Evolutionary conservation across 1,140 invertebrate species (phyloP), one percentile per base, ranked within the genome.

Genomic region (Hetaerina americana): DNA sequence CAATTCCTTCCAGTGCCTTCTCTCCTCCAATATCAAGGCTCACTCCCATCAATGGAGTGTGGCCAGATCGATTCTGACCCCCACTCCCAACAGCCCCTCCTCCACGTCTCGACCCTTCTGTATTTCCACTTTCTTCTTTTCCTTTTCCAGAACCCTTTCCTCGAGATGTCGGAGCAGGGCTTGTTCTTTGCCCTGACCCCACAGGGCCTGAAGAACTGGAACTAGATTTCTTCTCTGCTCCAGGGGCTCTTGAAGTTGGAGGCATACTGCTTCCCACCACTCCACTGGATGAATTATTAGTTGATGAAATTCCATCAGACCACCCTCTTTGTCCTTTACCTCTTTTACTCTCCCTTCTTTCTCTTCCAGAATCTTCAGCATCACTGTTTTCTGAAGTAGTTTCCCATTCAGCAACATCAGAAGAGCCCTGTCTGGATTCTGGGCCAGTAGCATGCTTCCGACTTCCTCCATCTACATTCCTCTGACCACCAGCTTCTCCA

Each of bases 351-450:
- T 77, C 75, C 10, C 40, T 57, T 57, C 40, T 57, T n/a, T 57
- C 74, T 1, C 83, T 80, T 73, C 82, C 81, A 8, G 77, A 75
- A 26, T 82, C 81, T 25, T 84, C 82, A 2, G 78, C 74, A 25
- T 89, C 87, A 76, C 87, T 88, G 77, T 87, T 87, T 77, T 90
- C 87, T 2, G 87, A 89, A 1, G 87, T 87, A 0, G 87, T 88
- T 75, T 89, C 87, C 87, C 87, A 89, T 74, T 86, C 85, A 75
- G 89, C 88, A 72, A 88, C 87, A 71, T 84, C 86, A 5, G 78
- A 76, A 18, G 40, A 57, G 22, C 40, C 72, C 40, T 18, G 66
- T 71, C 31, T 10, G 26, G 5, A 27, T 27, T 8, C 49, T 26
- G 24, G 6, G 5, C 69, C 29, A n/a, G 22, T 28, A 0, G 6